Base-by-base conservation (phyloP, 2,797 vertebrate species). In the Chrysocyon brachyurus region DNA sequence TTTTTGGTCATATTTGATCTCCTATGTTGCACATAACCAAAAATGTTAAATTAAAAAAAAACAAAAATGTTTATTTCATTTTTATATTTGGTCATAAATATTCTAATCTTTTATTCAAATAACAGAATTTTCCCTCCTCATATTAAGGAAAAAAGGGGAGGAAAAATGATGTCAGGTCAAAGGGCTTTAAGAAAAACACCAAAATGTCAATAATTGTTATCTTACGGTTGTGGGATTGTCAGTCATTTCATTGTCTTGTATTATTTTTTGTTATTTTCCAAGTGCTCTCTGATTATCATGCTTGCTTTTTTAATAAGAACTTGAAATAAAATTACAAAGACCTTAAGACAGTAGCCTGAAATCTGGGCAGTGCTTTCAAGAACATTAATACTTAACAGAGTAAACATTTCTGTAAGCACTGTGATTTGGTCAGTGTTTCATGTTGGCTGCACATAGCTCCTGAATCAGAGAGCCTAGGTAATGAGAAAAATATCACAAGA, bases 291-390 rank as follows among this genome's bases (percentile, higher is more conserved):
- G 52, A 26, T 92, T 68, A 73, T 5, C 15, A 82, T 26, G 8
- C 1, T n/a, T 78, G 2, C n/a, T 87, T 83, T 46, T 59, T 94
- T 75, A 83, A 61, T 49, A 75, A 95, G 92, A 97, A 93, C 49
- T 21, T 93, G 36, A 77, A 87, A 86, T 92, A 77, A 89, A 83
- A 91, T 63, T 26, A 64, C 52, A 52, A 91, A 95, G 14, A 79
- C 19, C 14, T 61, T 75, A 59, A 70, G 21, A 56, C 24, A 87
- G 33, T 19, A 59, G 28, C 21, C 22, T 87, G 57, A 92, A 96
- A 91, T 72, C 70, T 59, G 12, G 82, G 66, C n/a, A 46, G 24
- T 16, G 8, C 70, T 87, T 90, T 84, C 57, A 94, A 84, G 54
- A 95, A 19, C 52, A 31, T 72, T 56, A 56, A 28, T 46, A 49